A percentile compares a stretch with the other conserved stretches of the same genome.
Conservation (phyloP, 2,888 invertebrate genomes). For the Anticlea derivata region DNA sequence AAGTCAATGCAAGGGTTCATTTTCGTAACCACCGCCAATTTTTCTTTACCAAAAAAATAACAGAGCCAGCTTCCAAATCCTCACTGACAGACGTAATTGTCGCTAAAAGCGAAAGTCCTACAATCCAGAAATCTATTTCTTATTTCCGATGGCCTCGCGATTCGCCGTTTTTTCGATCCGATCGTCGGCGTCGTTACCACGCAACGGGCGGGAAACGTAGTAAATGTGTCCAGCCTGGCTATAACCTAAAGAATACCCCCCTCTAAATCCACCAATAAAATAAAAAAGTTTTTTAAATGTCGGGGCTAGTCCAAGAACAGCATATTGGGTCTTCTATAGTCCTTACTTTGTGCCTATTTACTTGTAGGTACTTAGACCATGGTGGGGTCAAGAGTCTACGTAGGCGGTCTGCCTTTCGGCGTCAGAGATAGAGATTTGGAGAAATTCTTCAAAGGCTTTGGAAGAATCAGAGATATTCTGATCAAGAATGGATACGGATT, state of each 20-base stretch:
- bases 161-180: not conserved
- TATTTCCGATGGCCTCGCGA: not conserved
- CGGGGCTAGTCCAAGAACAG: slow-evolving; percentile 7
- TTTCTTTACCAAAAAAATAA: too few relatives aligned
- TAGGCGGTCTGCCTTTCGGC: slow-evolving; percentile 93
- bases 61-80: too few relatives aligned
- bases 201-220: slow-evolving; percentile 14
- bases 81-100: not conserved
- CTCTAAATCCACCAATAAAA: not conserved
- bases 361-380: slow-evolving; percentile 67
- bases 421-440: slow-evolving; percentile 97
- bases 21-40: not conserved
- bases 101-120: not conserved
- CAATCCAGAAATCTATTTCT: not conserved
- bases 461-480: slow-evolving; percentile 95
- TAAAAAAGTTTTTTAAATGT: too few relatives aligned
- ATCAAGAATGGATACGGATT: slow-evolving; percentile 99
- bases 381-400: slow-evolving; percentile 93
- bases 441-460: slow-evolving; percentile 98
- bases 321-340: slow-evolving; percentile 16
- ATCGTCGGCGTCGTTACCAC: slow-evolving; percentile 10
- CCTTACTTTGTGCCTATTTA: slow-evolving; percentile 23
- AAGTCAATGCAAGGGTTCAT: not conserved
- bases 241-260: not conserved
- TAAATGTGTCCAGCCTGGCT: not conserved